These are phyloP conservation scores for Xenentodon cancila DNA, from an alignment of 2,797 vertebrate species.

Conservation along the genomic window DNA sequence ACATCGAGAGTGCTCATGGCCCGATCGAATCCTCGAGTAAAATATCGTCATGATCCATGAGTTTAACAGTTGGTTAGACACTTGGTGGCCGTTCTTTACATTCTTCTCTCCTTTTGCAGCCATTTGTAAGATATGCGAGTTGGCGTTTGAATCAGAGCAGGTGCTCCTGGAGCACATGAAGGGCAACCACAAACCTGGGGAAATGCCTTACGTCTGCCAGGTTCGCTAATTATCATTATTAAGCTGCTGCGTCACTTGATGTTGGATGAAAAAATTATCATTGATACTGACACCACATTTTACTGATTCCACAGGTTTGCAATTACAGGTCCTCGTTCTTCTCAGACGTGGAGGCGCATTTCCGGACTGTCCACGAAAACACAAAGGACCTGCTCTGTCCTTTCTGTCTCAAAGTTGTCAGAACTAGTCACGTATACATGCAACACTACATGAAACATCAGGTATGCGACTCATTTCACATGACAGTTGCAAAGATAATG, in stretches of 20 bases:
- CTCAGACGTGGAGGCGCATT: constrained; percentile 96
- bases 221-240: constrained; percentile 69
- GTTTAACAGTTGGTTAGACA: constrained; percentile 1
- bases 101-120: constrained; percentile 78
- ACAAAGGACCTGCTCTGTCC: constrained; percentile 97
- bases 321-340: constrained; percentile 95
- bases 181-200: constrained; percentile 98
- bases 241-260: constrained; percentile 1
- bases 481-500: no score
- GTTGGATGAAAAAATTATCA: neutral
- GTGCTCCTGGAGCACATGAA: constrained; percentile 99
- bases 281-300: constrained; percentile 26
- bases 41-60: neutral
- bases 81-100: neutral
- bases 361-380: constrained; percentile 93
- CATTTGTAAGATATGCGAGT: constrained; percentile 98
- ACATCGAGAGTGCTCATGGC: constrained; percentile 97
- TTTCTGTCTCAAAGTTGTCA: constrained; percentile 97
- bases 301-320: constrained; percentile 87
- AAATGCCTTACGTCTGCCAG: constrained; percentile 99
- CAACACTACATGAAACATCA: constrained; percentile 99
- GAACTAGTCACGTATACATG: constrained; percentile 93
- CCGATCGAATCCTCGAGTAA: constrained; percentile 94
- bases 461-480: constrained; percentile 75
- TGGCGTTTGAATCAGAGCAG: constrained; percentile 98